A percentile compares a stretch with the other conserved stretches of the same genome.
Conservation (phyloP, 2,797 vertebrate species). For the Myripristis murdjan region DNA sequence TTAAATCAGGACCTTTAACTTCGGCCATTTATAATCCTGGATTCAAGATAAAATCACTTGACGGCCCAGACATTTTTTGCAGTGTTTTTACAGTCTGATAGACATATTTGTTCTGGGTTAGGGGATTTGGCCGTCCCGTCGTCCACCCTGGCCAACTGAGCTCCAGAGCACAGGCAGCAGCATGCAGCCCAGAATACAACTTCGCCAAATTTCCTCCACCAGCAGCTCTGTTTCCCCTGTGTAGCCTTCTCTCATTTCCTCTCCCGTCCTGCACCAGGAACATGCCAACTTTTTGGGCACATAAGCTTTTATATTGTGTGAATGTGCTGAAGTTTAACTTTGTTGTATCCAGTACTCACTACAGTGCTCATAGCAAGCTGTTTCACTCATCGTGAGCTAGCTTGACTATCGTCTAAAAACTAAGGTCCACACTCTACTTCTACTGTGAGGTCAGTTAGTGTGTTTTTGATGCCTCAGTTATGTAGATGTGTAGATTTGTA, state of each 20-base stretch:
- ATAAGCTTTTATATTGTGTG: conserved; percentile 3
- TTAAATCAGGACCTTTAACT: neutral
- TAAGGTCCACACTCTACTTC: no score
- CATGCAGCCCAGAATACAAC: conserved; percentile 57
- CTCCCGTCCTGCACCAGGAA: conserved; percentile 39
- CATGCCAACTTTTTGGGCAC: conserved; percentile 43
- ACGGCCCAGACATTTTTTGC: conserved; percentile 31
- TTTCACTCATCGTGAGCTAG: conserved; percentile 1
- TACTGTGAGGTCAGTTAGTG: no score
- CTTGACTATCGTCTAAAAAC: no score
- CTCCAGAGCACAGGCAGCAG: conserved; percentile 72
- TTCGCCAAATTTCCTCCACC: conserved; percentile 68
- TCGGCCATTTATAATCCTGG: neutral
- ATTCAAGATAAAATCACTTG: neutral
- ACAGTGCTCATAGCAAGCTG: neutral
- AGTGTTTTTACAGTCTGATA: conserved; percentile 45
- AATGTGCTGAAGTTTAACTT: conserved; percentile 27
- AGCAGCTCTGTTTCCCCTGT: conserved; percentile 52
- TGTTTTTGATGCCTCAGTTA: no score
- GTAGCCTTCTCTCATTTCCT: conserved; percentile 48
- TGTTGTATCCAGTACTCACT: neutral
- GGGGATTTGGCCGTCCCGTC: conserved; percentile 74
- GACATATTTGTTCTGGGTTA: conserved; percentile 67
- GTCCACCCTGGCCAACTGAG: conserved; percentile 57
- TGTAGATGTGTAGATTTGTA: no score